Percentiles rank a stretch among this genome's conserved stretches.
Conservation (phyloP, 2,113 vertebrate species). For the Triplophysa siluroides region DNA sequence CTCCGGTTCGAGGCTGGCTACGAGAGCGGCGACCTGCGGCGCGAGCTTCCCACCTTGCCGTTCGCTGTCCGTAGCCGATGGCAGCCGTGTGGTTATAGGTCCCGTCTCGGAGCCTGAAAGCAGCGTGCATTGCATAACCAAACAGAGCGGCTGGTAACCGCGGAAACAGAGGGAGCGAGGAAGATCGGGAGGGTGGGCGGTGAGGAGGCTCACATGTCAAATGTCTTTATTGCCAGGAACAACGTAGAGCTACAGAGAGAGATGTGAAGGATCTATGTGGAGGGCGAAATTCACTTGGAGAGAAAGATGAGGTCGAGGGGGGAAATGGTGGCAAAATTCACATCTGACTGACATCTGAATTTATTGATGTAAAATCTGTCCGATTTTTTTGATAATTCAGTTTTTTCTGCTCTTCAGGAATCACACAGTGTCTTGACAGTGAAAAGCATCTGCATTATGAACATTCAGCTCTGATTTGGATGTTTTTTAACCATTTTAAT, state of each 20-base stretch:
- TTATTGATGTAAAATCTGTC: background rate
- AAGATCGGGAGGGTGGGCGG: conserved; percentile 15
- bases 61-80: conserved; percentile 61
- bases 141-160: conserved; percentile 60
- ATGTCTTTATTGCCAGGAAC: conserved; percentile 48
- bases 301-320: background rate
- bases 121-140: conserved; percentile 77
- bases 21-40: background rate
- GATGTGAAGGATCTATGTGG: background rate
- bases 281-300: background rate
- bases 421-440: background rate
- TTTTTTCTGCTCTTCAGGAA: background rate
- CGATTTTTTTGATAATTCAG: too few relatives aligned
- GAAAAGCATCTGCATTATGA: background rate
- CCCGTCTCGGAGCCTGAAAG: conserved; percentile 64
- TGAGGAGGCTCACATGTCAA: conserved; percentile 51
- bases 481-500: background rate
- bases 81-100: conserved; percentile 49
- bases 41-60: conserved; percentile 45
- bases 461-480: background rate
- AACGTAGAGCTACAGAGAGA: conserved; percentile 8
- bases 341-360: too few relatives aligned
- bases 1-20: conserved; percentile 2
- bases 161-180: conserved; percentile 46
- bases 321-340: background rate